Evolutionary conservation across 1,140 invertebrate species (phyloP), one percentile per base, ranked within the genome.

Genomic region (Oppia nitens): DNA sequence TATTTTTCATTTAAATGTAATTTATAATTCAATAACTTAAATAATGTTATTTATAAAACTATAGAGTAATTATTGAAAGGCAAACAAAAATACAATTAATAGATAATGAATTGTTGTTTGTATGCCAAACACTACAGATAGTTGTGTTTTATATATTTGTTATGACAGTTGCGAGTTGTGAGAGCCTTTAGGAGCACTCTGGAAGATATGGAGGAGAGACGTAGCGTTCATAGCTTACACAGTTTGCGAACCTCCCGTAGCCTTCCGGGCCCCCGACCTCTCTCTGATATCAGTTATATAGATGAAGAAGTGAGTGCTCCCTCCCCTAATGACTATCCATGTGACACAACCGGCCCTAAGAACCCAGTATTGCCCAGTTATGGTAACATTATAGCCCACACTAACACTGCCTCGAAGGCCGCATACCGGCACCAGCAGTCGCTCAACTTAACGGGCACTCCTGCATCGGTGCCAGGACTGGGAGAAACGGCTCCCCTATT

Each of bases 161-260:
- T 9, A 40, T 40, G 6, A 40, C 89, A 98, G 94, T 85, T 98
- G 79, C 88, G 95, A 78, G 95, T 98, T 78, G 94, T 98, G 78
- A 87, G 93, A 80, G 95, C 94, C 73, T 99, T 99, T 88, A 95
- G 92, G 80, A 96, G 91, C 70, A 96, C 87, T 72, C 79, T 98
- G 80, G 95, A 98, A 83, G 95, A 98, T 78, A 80, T 98, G 78
- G 94, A 97, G 79, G 95, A 98, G 78, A 85, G 90, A 71, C 85
- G 90, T 74, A 93, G 91, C 76, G 83, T 94, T 74, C 90, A 94
- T 84, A 92, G 88, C 83, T 85, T 92, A 76, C 88, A 89, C 78
- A 90, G 84, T 79, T 83, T 89, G 70, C 82, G 86, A 78, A 86
- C 81, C 75, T 86, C 82, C 72, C 79, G 83, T 72, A 83, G 81